Conservation (phyloP, 2,797 vertebrate species). For the Lophius americanus region DNA sequence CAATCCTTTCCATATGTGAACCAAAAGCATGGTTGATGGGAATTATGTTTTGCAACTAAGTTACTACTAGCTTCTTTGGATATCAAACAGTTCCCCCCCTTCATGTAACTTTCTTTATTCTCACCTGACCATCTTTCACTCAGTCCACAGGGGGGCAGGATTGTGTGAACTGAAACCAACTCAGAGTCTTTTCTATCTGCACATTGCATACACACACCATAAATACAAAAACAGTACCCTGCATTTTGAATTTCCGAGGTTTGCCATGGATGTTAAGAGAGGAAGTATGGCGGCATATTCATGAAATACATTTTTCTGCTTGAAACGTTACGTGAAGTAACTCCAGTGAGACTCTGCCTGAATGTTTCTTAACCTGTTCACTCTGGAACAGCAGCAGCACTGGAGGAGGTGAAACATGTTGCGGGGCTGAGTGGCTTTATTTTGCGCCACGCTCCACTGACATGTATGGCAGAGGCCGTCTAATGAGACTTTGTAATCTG, state of each 20-base stretch:
- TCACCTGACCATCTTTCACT: conserved; percentile 28
- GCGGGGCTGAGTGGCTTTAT: conserved; percentile 65
- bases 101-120: conserved; percentile 8
- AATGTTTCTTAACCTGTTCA: conserved; percentile 67
- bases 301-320: conserved; percentile 57
- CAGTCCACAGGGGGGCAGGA: conserved; percentile 71
- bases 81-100: conserved; percentile 8
- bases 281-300: conserved; percentile 53
- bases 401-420: conserved; percentile 63
- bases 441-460: conserved; percentile 48
- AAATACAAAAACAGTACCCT: conserved; percentile 21
- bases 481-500: conserved; percentile 62
- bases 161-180: conserved; percentile 63
- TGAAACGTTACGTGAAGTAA: conserved; percentile 60
- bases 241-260: conserved; percentile 21
- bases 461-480: conserved; percentile 61
- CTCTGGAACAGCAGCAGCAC: conserved; percentile 56
- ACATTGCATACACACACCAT: conserved; percentile 34
- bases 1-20: conserved; percentile 3
- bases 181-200: conserved; percentile 29
- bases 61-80: neutral
- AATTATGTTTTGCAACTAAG: neutral
- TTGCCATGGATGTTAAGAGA: conserved; percentile 43
- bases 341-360: conserved; percentile 63
- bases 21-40: neutral